A percentile compares a stretch with the other conserved stretches of the same genome.
Evolutionary conservation across 2,888 invertebrate species (phyloP).

Genomic region (Coelinius sp.): DNA sequence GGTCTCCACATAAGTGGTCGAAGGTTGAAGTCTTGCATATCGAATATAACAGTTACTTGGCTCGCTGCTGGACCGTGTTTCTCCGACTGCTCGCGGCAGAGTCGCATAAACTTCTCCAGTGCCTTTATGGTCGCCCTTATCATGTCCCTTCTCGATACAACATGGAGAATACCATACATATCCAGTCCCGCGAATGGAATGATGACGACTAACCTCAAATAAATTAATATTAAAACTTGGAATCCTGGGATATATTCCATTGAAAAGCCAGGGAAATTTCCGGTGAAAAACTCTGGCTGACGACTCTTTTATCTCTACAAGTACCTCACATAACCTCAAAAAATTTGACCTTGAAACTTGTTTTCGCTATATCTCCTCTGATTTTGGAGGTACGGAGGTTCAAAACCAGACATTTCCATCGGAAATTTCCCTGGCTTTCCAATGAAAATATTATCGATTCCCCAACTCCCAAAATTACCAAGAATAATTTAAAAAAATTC

Average conservation of each 20-base stretch:
- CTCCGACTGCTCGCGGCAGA: slow-evolving; percentile 76
- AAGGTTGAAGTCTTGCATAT: slow-evolving; percentile 84
- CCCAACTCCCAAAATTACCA: background rate
- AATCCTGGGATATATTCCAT: background rate
- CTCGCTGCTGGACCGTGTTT: slow-evolving; percentile 77
- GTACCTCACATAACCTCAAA: too few relatives aligned
- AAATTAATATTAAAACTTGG: background rate
- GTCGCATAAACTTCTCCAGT: slow-evolving; percentile 78
- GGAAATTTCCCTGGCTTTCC: too few relatives aligned
- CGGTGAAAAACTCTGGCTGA: background rate
- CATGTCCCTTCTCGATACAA: slow-evolving; percentile 80
- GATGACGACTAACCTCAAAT: slow-evolving; percentile 75
- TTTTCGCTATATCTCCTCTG: too few relatives aligned
- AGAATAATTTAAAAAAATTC: slow-evolving; percentile 12
- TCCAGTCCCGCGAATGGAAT: slow-evolving; percentile 88
- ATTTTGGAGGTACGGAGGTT: too few relatives aligned
- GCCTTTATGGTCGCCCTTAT: slow-evolving; percentile 79
- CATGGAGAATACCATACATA: slow-evolving; percentile 84
- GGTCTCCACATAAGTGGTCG: slow-evolving; percentile 90
- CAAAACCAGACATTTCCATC: too few relatives aligned
- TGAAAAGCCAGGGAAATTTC: background rate
- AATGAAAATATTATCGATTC: too few relatives aligned
- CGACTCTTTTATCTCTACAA: too few relatives aligned
- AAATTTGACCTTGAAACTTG: too few relatives aligned
- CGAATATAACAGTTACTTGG: slow-evolving; percentile 81